Evolutionary conservation across 2,888 invertebrate genomes (phyloP).

Genomic region (Bombylius major): DNA sequence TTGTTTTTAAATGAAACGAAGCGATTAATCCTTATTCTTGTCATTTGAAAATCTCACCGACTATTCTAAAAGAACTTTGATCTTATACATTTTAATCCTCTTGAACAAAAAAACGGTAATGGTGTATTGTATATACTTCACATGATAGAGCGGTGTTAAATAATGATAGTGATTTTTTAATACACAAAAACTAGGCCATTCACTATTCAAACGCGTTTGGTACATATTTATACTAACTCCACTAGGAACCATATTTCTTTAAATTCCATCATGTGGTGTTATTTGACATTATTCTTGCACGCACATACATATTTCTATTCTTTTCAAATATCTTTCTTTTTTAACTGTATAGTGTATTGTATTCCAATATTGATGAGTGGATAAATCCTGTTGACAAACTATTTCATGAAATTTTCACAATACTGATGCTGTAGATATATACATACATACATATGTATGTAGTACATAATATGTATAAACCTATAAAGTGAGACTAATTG

Average conservation of each 20-base stretch:
- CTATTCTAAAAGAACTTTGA: not conserved
- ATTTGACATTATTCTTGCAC: not conserved
- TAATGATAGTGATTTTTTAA: too few relatives aligned
- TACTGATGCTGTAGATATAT: not conserved
- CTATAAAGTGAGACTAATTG: too few relatives aligned
- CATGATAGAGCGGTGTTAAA: too few relatives aligned
- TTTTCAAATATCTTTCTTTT: not conserved
- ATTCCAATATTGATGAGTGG: conserved; percentile 2
- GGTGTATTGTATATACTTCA: too few relatives aligned
- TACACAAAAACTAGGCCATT: too few relatives aligned
- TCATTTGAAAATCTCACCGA: not conserved
- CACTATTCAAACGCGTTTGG: too few relatives aligned
- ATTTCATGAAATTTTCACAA: conserved; percentile 5
- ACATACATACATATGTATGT: too few relatives aligned
- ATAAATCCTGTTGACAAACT: conserved; percentile 4
- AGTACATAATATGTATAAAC: too few relatives aligned
- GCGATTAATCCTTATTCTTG: not conserved
- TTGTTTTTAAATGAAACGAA: not conserved
- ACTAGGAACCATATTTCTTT: too few relatives aligned
- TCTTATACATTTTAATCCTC: not conserved
- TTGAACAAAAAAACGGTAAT: too few relatives aligned
- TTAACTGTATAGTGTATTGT: not conserved
- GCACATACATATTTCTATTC: not conserved
- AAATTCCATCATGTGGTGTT: too few relatives aligned
- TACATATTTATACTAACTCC: too few relatives aligned